Conservation (phyloP, 2,888 invertebrate species). For the Pristionchus japonicus region DNA sequence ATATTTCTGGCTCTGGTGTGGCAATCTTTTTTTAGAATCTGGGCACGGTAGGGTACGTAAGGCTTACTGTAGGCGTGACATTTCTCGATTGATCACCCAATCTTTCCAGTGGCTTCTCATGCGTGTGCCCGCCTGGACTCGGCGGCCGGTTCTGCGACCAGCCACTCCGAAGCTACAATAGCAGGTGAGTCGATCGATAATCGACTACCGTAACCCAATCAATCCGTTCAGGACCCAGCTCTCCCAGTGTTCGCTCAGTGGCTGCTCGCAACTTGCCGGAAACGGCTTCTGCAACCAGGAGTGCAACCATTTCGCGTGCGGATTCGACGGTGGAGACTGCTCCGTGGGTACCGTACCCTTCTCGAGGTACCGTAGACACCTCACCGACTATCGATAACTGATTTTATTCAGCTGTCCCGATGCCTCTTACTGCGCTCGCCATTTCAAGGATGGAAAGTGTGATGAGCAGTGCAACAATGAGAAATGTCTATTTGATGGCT, state of each 20-base stretch:
- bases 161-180: conserved; percentile 81
- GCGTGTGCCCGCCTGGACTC: conserved; percentile 90
- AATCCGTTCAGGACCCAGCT: neutral
- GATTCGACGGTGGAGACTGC: conserved; percentile 94
- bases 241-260: neutral
- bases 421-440: conserved; percentile 78
- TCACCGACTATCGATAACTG: neutral
- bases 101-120: conserved; percentile 90
- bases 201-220: conserved; percentile 5
- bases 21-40: too few species aligned
- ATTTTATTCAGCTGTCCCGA: conserved; percentile 54
- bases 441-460: conserved; percentile 65
- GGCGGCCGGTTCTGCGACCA: conserved; percentile 93
- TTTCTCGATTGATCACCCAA: conserved; percentile 79
- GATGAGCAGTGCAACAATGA: conserved; percentile 85
- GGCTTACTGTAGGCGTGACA: too few species aligned
- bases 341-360: conserved; percentile 52
- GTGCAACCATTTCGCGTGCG: conserved; percentile 95
- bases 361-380: conserved; percentile 80
- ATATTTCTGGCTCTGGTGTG: too few species aligned
- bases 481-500: conserved; percentile 95
- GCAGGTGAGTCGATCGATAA: neutral
- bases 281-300: conserved; percentile 95
- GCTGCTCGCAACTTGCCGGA: conserved; percentile 80
- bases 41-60: too few species aligned